Evolutionary conservation across 2,888 invertebrate species (phyloP), one percentile per base, ranked within the genome.

Genomic region (Drosophila greeni): DNA sequence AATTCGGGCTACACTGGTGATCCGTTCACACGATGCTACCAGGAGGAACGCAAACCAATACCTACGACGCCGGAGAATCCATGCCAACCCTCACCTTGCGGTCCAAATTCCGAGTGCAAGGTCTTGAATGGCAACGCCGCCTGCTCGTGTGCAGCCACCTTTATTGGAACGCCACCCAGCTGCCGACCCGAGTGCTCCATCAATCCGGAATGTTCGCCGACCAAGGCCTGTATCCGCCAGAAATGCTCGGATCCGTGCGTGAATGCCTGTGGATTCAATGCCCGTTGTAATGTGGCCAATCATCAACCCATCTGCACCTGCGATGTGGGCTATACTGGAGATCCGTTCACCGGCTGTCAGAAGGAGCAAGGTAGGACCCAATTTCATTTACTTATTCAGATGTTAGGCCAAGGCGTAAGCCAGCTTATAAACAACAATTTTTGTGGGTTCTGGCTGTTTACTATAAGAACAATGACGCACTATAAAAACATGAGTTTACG

Each of bases 21-120:
- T 91, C 94, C 95, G 52, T 94, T 94, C 70, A 91, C 92, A 4
- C 91, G 92, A 86, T 94, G 94, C 84, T 91, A 91, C 80, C 75
- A 81, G 55, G 84, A 86, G 34, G 81, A 79, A 31, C 75, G 77
- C 6, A 69, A 70, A 4, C 86, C 89, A 90, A 31, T 14, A 14
- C 9, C 91, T 92, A 84, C 84, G 5, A 58, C 74, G 16, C 72
- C 76, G 2, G 86, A 86, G 11, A 91, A 92, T 82, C 92, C 92
- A 18, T 93, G 93, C 75, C 84, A 87, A n/a, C 92, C 92, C 14
- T 90, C 92, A 16, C 92, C 92, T 2, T 93, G 93, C 77, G 93
- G 93, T 43, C 91, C 92, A 2, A 92, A 92, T 84, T 91, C 92
- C 5, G 90, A 91, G 73, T 93, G 93, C 85, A 90, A 90, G 57